These are phyloP conservation scores for Paramuricea clavata DNA, from an alignment of 92 coral and sea anemone species.

Conservation along the genomic window DNA sequence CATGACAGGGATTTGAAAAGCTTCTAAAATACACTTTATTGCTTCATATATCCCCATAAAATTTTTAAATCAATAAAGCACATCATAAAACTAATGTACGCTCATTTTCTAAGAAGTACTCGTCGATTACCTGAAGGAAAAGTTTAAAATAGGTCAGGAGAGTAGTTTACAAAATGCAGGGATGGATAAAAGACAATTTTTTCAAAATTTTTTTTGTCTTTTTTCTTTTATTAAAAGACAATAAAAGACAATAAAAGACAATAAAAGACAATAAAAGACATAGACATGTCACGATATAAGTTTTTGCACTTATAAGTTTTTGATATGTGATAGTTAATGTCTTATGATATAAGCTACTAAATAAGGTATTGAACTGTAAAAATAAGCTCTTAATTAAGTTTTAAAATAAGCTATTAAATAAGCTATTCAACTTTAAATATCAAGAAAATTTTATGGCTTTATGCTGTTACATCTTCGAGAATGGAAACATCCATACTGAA, in stretches of 20 bases:
- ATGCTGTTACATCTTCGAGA: background rate
- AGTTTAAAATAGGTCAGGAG: too few relatives aligned
- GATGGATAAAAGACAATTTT: conserved; percentile 17
- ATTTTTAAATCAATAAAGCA: too few relatives aligned
- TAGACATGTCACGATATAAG: background rate
- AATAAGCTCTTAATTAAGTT: background rate
- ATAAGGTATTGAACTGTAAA: background rate
- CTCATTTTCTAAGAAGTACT: too few relatives aligned
- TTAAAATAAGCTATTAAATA: background rate
- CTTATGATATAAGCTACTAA: background rate
- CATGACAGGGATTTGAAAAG: too few relatives aligned
- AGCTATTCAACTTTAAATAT: background rate
- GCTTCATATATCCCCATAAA: too few relatives aligned
- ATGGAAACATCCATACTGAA: conserved; percentile 16
- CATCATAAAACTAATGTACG: too few relatives aligned
- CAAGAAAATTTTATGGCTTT: background rate
- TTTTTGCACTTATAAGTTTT: background rate
- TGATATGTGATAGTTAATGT: background rate
- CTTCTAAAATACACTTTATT: too few relatives aligned
- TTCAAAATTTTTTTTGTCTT: background rate
- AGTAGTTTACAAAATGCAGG: too few relatives aligned
- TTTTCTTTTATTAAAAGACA: conserved; percentile 9
- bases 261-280: conserved; percentile 11
- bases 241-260: conserved; percentile 8
- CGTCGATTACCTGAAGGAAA: too few relatives aligned